Conservation (phyloP, 2,797 vertebrate genomes). For the Aeoliscus strigatus region DNA sequence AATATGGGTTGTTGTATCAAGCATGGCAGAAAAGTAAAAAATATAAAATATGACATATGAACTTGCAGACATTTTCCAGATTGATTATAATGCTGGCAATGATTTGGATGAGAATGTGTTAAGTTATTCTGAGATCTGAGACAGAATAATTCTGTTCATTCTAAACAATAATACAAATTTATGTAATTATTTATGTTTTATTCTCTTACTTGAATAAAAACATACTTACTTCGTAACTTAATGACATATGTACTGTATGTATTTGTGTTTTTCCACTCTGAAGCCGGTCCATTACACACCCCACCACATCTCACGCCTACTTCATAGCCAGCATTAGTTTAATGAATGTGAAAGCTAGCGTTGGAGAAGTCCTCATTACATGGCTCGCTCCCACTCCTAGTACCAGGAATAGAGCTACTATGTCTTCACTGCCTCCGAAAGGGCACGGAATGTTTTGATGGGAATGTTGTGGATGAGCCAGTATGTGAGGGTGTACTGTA, state of each 20-base stretch:
- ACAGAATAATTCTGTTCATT: constrained; percentile 15
- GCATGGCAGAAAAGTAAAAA: constrained; percentile 13
- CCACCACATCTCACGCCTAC: constrained; percentile 21
- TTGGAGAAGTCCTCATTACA: constrained; percentile 58
- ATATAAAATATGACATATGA: constrained; percentile 11
- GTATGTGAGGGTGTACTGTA: constrained; percentile 53
- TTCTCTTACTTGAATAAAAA: not conserved
- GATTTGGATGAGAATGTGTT: not conserved
- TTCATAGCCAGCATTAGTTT: constrained; percentile 28
- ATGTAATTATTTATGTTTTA: no score
- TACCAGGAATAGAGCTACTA: constrained; percentile 59
- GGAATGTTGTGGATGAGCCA: constrained; percentile 51
- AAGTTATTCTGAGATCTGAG: constrained; percentile 6
- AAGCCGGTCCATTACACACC: constrained; percentile 17
- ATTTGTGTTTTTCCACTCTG: constrained; percentile 19
- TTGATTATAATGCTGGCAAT: not conserved
- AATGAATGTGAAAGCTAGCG: constrained; percentile 48
- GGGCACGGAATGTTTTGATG: constrained; percentile 42
- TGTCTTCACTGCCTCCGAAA: constrained; percentile 57
- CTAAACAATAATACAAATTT: not conserved
- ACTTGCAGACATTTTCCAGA: constrained; percentile 6
- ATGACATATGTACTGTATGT: constrained; percentile 5
- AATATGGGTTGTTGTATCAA: constrained; percentile 14
- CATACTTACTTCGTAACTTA: constrained; percentile 11
- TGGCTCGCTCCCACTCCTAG: constrained; percentile 62